These are phyloP conservation scores for Bryconaethiops microstoma DNA, from an alignment of 2,797 vertebrate genomes.

Conservation along the genomic window DNA sequence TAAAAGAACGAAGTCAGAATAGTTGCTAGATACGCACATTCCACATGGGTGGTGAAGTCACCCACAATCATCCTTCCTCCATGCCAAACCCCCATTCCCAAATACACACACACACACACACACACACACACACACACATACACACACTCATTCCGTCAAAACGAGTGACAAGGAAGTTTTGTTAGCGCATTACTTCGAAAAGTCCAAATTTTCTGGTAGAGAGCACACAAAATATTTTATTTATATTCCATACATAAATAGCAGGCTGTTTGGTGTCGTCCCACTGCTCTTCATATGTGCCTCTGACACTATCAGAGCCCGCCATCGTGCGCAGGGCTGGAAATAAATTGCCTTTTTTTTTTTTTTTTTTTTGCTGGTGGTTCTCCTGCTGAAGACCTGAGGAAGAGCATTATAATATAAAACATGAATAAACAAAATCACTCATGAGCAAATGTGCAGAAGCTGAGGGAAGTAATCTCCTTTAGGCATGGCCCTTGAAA, in stretches of 20 bases:
- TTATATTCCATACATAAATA: conserved; percentile 86
- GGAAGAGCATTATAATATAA: conserved; percentile 83
- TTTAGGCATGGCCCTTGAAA: conserved; percentile 83
- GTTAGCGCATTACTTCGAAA: conserved; percentile 57
- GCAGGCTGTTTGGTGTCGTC: conserved; percentile 78
- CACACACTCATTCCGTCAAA: conserved; percentile 25
- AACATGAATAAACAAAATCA: conserved; percentile 87
- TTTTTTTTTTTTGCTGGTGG: conserved; percentile 79
- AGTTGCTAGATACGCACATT: conserved; percentile 60
- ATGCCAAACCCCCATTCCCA: neutral
- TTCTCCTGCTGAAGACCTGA: conserved; percentile 75
- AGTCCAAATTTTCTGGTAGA: conserved; percentile 61
- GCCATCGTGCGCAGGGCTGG: conserved; percentile 77
- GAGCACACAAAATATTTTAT: conserved; percentile 76
- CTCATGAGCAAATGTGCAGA: conserved; percentile 83
- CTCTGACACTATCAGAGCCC: conserved; percentile 82
- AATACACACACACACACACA: conserved; percentile 17
- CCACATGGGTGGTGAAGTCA: conserved; percentile 50
- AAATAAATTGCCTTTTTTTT: conserved; percentile 86
- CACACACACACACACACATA: conserved; percentile 10
- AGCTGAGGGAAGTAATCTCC: conserved; percentile 82
- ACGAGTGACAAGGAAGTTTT: conserved; percentile 52
- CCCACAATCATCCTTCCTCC: neutral
- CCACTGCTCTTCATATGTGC: conserved; percentile 82
- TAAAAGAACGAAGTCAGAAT: neutral